Evolutionary conservation across 64 coral and sea anemone genomes (phyloP).

Genomic region (Montipora foliosa): DNA sequence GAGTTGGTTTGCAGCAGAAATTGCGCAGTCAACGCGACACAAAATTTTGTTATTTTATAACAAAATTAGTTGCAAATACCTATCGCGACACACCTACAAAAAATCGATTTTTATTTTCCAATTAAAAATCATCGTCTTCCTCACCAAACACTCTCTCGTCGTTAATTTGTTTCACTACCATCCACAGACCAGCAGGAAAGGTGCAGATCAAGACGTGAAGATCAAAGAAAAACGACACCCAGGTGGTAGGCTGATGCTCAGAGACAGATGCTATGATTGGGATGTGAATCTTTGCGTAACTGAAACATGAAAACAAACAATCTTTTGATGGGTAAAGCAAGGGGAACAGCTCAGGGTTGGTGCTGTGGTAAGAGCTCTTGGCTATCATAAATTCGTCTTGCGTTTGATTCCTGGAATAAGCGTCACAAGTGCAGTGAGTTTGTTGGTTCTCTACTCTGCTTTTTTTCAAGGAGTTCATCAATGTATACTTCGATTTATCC

Average conservation of each 20-base stretch:
- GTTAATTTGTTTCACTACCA: constrained; percentile 98
- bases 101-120: rapidly evolving
- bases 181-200: constrained; percentile 97
- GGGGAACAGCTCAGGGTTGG: too few species aligned
- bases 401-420: too few species aligned
- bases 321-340: neutral
- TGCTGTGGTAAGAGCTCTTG: too few species aligned
- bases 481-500: too few species aligned
- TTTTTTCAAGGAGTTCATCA: too few species aligned
- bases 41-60: too few species aligned
- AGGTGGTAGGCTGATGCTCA: constrained; percentile 98
- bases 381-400: too few species aligned
- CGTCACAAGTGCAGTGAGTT: too few species aligned
- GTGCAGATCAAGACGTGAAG: constrained; percentile 94
- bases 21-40: too few species aligned
- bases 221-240: constrained; percentile 99
- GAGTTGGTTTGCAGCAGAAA: too few species aligned
- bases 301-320: neutral
- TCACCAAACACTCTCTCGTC: constrained; percentile 98
- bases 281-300: constrained; percentile 99
- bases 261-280: constrained; percentile 98
- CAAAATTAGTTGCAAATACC: neutral
- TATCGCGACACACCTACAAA: neutral
- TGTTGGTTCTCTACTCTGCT: too few species aligned
- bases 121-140: neutral